Evolutionary conservation across 2,797 vertebrate species (phyloP).

Genomic region (Bufotes viridis): DNA sequence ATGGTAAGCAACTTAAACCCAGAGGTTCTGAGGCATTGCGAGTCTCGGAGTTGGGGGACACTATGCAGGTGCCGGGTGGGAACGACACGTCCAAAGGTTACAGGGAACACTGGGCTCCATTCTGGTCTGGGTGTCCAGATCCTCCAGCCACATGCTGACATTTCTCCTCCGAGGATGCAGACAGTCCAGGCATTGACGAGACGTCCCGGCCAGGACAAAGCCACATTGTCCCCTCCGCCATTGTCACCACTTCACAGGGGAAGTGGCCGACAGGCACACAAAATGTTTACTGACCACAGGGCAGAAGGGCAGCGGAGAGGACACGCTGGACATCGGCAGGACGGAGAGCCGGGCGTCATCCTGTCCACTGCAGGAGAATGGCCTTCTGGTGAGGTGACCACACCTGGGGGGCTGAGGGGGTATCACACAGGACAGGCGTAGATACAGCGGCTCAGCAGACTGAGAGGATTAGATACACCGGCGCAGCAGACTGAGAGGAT

Average conservation of each 20-base stretch:
- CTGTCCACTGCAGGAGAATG: too few relatives aligned
- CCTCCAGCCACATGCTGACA: slow-evolving; percentile 56
- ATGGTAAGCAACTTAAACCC: too few relatives aligned
- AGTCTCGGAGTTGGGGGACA: background rate
- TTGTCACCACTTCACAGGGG: slow-evolving; percentile 42
- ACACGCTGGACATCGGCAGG: background rate
- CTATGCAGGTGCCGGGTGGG: slow-evolving; percentile 11
- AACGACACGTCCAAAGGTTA: slow-evolving; percentile 13
- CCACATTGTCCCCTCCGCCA: slow-evolving; percentile 33
- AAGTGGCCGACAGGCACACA: slow-evolving; percentile 60
- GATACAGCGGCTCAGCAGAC: background rate
- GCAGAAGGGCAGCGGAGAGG: background rate
- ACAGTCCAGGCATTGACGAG: slow-evolving; percentile 58
- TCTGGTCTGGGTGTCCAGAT: slow-evolving; percentile 37
- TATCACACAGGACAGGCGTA: too few relatives aligned
- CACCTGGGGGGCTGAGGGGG: too few relatives aligned
- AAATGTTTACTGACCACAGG: slow-evolving; percentile 55
- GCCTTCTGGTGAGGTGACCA: too few relatives aligned
- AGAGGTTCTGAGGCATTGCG: too few relatives aligned
- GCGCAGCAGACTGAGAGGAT: background rate
- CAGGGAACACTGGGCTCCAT: background rate
- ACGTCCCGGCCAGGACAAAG: slow-evolving; percentile 38
- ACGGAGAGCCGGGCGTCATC: background rate
- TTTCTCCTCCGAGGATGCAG: slow-evolving; percentile 54
- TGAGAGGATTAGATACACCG: background rate